Conservation (phyloP, 1,140 invertebrate genomes). For the Plectrocnemia conspersa region DNA sequence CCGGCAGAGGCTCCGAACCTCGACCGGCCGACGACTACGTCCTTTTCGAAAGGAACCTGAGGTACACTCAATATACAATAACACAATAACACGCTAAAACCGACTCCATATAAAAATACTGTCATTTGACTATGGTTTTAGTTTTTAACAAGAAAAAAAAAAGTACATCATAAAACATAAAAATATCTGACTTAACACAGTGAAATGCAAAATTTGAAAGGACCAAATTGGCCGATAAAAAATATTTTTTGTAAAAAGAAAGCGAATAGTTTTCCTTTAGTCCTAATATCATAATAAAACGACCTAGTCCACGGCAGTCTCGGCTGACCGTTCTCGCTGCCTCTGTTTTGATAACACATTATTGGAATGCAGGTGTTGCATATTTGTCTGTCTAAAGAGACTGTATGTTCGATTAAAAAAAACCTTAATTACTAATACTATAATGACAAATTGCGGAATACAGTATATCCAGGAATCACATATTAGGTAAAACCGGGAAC, state of each 20-base stretch:
- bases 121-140: conserved; percentile 53
- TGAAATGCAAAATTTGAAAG: conserved; percentile 37
- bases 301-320: conserved; percentile 9
- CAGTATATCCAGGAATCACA: conserved; percentile 32
- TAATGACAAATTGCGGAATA: conserved; percentile 30
- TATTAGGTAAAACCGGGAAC: conserved; percentile 29
- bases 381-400: conserved; percentile 11
- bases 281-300: conserved; percentile 15
- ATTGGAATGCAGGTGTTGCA: conserved; percentile 29
- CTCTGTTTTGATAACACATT: conserved; percentile 6
- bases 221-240: conserved; percentile 21
- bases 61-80: conserved; percentile 31
- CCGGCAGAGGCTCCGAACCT: conserved; percentile 19
- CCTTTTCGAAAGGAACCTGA: conserved; percentile 33
- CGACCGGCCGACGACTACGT: conserved; percentile 11
- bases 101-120: conserved; percentile 56
- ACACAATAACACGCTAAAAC: conserved; percentile 37
- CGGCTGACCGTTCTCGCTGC: not conserved
- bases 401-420: conserved; percentile 18
- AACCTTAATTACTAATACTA: conserved; percentile 28
- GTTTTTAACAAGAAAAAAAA: conserved; percentile 34
- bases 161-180: conserved; percentile 31
- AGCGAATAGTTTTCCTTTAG: conserved; percentile 8
- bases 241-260: conserved; percentile 16
- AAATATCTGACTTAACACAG: conserved; percentile 35